Base-by-base conservation (phyloP, 1,140 invertebrate species). In the Nylanderia fulva region DNA sequence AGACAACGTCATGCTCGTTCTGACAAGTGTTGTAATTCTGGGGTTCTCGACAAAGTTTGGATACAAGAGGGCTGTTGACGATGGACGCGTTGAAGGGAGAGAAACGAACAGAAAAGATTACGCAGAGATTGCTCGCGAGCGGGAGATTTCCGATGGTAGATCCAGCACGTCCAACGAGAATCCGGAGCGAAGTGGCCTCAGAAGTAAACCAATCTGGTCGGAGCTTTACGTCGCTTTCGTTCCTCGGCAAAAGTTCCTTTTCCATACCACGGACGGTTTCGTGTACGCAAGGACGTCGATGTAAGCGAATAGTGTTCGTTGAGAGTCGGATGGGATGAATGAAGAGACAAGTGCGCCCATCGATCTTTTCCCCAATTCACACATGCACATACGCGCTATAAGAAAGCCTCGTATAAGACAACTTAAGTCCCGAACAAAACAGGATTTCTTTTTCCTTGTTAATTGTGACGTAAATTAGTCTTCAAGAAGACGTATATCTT, bases 161-260 rank as follows among this genome's bases (percentile, higher is more conserved):
- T 87, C 63, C 39, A n/a, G 45, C 63, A 84, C 45, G 86, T 75
- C 85, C 77, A 87, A 83, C 71, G 71, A 58, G 48, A 87, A 86
- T 86, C 71, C 77, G 54, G 48, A 76, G 76, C 56, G 87, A 87
- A 87, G 87, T 87, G 68, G 66, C 69, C 68, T 42, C 66, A 60
- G 66, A 85, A 87, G 82, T 88, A 88, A 88, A 88, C 87, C 85
- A 88, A 88, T 88, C 82, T 88, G 85, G 82, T 52, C 64, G 24
- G 42, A 80, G 71, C 86, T 88, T 88, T 72, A 64, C 58, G 80
- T 87, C 71, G 72, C 64, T 87, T 63, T 77, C 52, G 74, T 74
- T 85, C 80, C 85, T 87, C 64, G 52, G 80, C 52, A 85, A 84
- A 86, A 88, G 85, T 88, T 88, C 29, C 45, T 11, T 75, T 56